Evolutionary conservation across 2,113 vertebrate genomes (phyloP).

Genomic region (Lamprologus callipterus): DNA sequence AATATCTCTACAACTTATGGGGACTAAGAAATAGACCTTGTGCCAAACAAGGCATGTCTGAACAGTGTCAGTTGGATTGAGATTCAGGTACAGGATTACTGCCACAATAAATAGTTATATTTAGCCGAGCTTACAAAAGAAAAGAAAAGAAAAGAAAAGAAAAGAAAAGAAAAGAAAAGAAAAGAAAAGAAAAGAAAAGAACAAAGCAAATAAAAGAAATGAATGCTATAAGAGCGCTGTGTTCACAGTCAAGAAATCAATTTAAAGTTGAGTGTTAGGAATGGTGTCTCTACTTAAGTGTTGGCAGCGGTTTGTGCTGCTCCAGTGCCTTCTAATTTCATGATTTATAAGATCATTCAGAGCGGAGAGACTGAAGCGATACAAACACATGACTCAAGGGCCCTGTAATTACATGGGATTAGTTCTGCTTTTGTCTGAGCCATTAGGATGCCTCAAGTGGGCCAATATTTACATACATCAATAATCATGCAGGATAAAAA

Average conservation of each 20-base stretch:
- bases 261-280: background rate
- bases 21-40: background rate
- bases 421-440: background rate
- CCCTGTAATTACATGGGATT: background rate
- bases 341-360: background rate
- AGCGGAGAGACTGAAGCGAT: background rate
- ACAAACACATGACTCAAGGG: background rate
- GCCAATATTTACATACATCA: slow-evolving; percentile 39
- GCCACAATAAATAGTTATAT: background rate
- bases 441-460: background rate
- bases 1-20: background rate
- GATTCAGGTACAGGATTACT: background rate
- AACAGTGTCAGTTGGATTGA: background rate
- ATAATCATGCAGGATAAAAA: slow-evolving; percentile 5
- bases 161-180: background rate
- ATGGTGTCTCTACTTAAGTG: background rate
- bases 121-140: background rate
- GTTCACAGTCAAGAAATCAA: background rate
- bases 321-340: background rate
- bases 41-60: background rate
- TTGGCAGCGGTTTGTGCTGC: background rate
- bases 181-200: background rate
- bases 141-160: background rate
- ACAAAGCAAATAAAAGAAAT: background rate
- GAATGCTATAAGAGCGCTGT: background rate